Base-by-base conservation (phyloP, 2,888 invertebrate genomes). In the Tuta absoluta region DNA sequence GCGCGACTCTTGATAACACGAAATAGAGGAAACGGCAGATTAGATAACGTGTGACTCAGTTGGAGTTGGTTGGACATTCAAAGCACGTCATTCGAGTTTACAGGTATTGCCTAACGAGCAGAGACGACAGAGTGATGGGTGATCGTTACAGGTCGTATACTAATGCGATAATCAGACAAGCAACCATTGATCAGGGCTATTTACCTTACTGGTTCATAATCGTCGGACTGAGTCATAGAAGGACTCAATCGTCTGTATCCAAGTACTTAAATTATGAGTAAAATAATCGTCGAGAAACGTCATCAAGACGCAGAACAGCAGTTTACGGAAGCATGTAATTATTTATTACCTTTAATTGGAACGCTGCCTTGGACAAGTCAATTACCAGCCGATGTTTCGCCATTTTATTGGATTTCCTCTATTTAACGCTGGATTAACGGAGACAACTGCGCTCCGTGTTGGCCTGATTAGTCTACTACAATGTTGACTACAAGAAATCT, bases 31-130 rank as follows among this genome's bases (percentile, higher is more conserved):
- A 84, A 77, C 72, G 69, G 64, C 63, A 65, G 80, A 82, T 82
- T 79, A 84, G 82, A 81, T 84, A 82, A 75, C 72, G 69, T 65
- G 73, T 81, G 82, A 81, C 65, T 81, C 80, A 81, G 71, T 75
- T 45, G 60, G 62, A 49, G 49, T 56, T 45, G 28, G 41, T 51
- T 57, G 56, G 56, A 53, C 41, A 57, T 28, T 33, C 33, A 56
- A 10, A 56, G 1, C 56, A 56, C 56, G 56, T 56, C 56, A 17
- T 24, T 45, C 60, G 10, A 41, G 60, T 60, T 60, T 65, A 66
- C 56, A 56, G 56, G 60, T 59, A 49, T 41, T 64, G 59, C 51
- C 8, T 45, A 24, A 49, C 19, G 19, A 48, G 17, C 49, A 66
- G 45, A 53, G 63, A 65, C 65, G 66, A 45, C n/a, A 8, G 59